Evolutionary conservation across 2,888 invertebrate genomes (phyloP), one percentile per base, ranked within the genome.

Genomic region (Xestia xanthographa): DNA sequence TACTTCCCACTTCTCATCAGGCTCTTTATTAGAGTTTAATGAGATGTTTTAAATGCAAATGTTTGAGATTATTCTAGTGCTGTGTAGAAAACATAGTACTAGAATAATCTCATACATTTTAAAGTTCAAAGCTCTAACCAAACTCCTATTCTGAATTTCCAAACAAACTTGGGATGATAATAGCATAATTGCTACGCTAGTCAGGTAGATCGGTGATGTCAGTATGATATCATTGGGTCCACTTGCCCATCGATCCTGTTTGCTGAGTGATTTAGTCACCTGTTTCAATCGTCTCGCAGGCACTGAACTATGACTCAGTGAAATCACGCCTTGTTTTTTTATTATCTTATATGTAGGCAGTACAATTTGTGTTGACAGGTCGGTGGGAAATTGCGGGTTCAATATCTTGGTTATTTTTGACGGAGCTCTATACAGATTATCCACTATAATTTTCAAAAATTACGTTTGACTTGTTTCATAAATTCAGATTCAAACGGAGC

Each of bases 121-220:
- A 41, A 76, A 43, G 41, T 17, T 43, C 8, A 38, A 77, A 67
- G n/a, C 38, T 34, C 14, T 8, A 34, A 34, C n/a, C 5, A 68
- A 38, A 26, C 9, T 48, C 1, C 29, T 2, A 29, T 5, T 60
- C 9, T 12, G 14, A 50, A 53, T 17, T 2, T 63, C 2, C 17
- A 17, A 38, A 72, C 34, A 17, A 67, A 65, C 50, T 77, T 34
- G 62, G 58, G n/a, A 82, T 41, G 26, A 20, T 70, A 69, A 77
- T 48, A 53, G n/a, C 53, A 66, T 68, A 74, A 70, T 82, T 82
- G 60, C 29, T 43, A 81, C 17, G 45, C 79, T 56, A 53, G 60
- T 72, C 79, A 79, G 79, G 79, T 83, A 79, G 53, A 41, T n/a
- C 1, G 65, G 60, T 81, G 80, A 81, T 62, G 29, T 81, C 83